Base-by-base conservation (phyloP, 1,140 invertebrate species). In the Brachystomella parvula region DNA sequence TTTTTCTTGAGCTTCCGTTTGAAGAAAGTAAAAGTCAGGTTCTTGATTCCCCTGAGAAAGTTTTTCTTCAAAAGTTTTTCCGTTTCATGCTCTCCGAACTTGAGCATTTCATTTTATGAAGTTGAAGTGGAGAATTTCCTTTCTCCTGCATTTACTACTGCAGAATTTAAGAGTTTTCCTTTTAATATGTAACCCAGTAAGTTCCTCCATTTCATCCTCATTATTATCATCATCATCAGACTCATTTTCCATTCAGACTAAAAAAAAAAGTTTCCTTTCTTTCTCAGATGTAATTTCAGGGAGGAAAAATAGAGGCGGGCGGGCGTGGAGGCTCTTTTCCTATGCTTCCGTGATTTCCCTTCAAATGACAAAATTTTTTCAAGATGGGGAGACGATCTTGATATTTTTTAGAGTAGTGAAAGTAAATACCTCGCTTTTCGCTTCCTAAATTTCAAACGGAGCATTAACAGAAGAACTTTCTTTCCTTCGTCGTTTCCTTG, bases 21-120 rank as follows among this genome's bases (percentile, higher is more conserved):
- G 35, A 39, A 39, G 6, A 39, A 39, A 39, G 19, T 6, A 39
- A n/a, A n/a, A n/a, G n/a, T n/a, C n/a, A n/a, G n/a, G n/a, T n/a
- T n/a, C n/a, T n/a, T 21, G 53, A 56, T 26, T 64, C 65, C 65
- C 65, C 21, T 28, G 67, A 69, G 63, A 69, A 64, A 69, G 67
- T 69, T 69, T 69, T 31, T 57, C 53, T 28, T 19, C 39, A 19
- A 49, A 49, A 61, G 57, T 60, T 28, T 61, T 69, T 65, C 63
- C 58, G 33, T 65, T 69, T 69, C 67, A 65, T 65, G 63, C 63
- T 65, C 62, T 33, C 47, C 58, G 59, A 69, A 49, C 66, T 39
- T 6, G 12, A 9, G 24, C 17, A 57, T 28, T 57, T 17, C 56
- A 28, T 57, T 57, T n/a, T 61, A 33, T 61, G 59, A 61, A 61